Percentiles rank a stretch among this genome's conserved stretches.
These are phyloP conservation scores for Artibeus jamaicensis DNA, from an alignment of 2,797 vertebrate genomes.

Conservation along the genomic window DNA sequence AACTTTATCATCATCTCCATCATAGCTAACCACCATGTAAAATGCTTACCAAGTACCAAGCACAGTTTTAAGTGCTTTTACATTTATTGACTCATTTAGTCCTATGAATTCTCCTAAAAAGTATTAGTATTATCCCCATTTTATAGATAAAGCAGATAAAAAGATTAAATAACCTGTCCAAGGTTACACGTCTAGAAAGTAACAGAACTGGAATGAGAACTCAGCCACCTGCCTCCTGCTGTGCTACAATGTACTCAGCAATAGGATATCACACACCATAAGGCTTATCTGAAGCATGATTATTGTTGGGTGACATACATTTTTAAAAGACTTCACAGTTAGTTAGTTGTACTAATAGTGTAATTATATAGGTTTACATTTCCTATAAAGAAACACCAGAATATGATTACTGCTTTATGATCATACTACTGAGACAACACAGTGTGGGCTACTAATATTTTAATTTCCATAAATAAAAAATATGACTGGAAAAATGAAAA, in stretches of 20 bases:
- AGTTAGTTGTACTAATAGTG: neutral
- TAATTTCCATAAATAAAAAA: slow-evolving; percentile 29
- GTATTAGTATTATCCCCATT: neutral
- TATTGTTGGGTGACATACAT: neutral
- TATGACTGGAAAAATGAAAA: neutral
- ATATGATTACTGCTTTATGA: neutral
- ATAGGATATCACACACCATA: neutral
- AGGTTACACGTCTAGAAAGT: neutral
- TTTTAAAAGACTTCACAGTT: neutral
- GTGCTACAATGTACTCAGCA: neutral
- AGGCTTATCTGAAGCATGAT: neutral
- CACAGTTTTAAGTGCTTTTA: neutral
- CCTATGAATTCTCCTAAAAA: neutral
- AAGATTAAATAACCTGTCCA: neutral
- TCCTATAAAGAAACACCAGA: neutral
- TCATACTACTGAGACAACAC: neutral
- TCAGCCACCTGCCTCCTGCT: neutral
- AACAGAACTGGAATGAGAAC: neutral
- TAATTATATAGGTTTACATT: neutral
- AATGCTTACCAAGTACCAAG: neutral
- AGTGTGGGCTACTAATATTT: neutral
- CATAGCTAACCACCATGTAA: neutral
- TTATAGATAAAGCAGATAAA: neutral
- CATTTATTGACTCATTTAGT: neutral
- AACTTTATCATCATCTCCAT: neutral